These are phyloP conservation scores for Odocoileus hemionus DNA, from an alignment of 2,113 vertebrate species.

Conservation along the genomic window DNA sequence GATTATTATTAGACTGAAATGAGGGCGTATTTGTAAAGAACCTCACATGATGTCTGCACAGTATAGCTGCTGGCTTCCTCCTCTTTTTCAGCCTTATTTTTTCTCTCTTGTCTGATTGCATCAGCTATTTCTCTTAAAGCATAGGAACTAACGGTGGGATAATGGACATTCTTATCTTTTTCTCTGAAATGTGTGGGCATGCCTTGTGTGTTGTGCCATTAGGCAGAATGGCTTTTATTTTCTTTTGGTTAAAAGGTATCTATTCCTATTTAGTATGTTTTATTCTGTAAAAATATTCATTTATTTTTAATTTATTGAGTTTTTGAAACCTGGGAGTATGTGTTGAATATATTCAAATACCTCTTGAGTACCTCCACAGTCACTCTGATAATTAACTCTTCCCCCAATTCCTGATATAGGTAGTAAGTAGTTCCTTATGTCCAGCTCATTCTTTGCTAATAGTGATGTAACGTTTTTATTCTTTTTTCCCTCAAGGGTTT, in stretches of 20 bases:
- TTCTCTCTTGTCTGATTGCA: not conserved
- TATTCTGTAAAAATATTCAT: not conserved
- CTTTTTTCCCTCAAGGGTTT: constrained; percentile 84
- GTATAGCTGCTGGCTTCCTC: not conserved
- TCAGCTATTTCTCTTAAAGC: no score
- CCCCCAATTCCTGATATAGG: rapidly evolving
- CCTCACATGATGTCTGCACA: rapidly evolving
- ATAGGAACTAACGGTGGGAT: rapidly evolving
- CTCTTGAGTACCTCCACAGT: rapidly evolving
- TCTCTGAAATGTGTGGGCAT: rapidly evolving
- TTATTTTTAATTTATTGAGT: not conserved
- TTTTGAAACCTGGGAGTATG: not conserved
- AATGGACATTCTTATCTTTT: not conserved
- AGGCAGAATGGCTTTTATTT: rapidly evolving
- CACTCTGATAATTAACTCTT: not conserved
- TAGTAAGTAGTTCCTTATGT: rapidly evolving
- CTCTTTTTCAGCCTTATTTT: not conserved
- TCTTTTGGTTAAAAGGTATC: not conserved
- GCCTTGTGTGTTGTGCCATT: rapidly evolving
- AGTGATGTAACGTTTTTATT: not conserved
- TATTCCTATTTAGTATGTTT: not conserved
- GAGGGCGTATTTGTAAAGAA: not conserved
- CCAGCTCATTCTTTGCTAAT: not conserved
- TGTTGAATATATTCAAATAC: not conserved
- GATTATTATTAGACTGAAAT: rapidly evolving